A percentile compares a stretch with the other conserved stretches of the same genome.
phyloP scores from a whole-genome alignment of 2,797 vertebrate genomes.

The Rhabdomys pumilio region DNA sequence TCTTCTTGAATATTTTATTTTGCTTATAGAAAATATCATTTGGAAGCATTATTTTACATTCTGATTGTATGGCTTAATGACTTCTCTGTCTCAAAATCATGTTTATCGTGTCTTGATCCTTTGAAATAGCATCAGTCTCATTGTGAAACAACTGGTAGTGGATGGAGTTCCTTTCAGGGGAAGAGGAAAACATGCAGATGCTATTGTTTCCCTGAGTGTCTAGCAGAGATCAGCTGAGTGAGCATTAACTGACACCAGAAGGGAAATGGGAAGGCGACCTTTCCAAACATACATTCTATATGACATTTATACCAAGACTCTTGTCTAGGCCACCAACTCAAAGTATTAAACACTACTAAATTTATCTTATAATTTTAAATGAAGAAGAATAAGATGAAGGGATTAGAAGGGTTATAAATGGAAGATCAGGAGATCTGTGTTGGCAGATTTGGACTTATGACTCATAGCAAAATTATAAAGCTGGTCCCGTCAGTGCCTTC shows the following conservation, averaged over 20 bases:
- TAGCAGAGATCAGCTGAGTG: neutral
- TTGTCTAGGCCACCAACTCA: neutral
- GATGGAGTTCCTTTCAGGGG: conserved; percentile 63
- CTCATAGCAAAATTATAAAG: neutral
- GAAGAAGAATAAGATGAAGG: neutral
- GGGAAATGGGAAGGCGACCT: neutral
- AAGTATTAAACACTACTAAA: neutral
- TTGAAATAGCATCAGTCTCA: conserved; percentile 20
- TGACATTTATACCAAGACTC: neutral
- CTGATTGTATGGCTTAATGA: conserved; percentile 60
- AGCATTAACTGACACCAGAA: neutral
- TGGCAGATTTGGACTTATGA: neutral
- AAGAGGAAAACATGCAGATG: conserved; percentile 29
- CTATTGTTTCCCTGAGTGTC: neutral
- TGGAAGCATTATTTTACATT: conserved; percentile 69
- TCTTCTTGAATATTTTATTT: conserved; percentile 59
- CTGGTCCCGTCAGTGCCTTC: neutral
- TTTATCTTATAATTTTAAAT: conserved; percentile 10
- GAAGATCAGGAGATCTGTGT: neutral
- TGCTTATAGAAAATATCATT: conserved; percentile 69
- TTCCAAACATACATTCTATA: neutral
- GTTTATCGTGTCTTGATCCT: conserved; percentile 25
- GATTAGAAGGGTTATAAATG: neutral
- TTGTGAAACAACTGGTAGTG: conserved; percentile 50
- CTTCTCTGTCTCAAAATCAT: conserved; percentile 59